A percentile compares a stretch with the other conserved stretches of the same genome.
These are phyloP conservation scores for Vulpes vulpes DNA, from an alignment of 2,113 vertebrate species.

Conservation along the genomic window DNA sequence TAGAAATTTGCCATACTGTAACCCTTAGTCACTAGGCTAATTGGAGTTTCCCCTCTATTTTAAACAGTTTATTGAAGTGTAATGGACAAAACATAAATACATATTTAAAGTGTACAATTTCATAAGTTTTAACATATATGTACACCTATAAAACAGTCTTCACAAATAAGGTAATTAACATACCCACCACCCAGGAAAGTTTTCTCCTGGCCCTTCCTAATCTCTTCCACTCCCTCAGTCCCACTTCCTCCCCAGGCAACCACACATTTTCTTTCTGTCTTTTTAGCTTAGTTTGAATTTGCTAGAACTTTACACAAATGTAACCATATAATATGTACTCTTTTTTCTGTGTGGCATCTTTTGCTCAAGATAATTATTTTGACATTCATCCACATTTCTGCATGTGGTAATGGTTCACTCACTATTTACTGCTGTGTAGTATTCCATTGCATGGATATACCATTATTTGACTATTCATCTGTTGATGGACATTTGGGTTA, in stretches of 20 bases:
- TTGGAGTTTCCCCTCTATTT: background rate
- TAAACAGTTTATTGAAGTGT: background rate
- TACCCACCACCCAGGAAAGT: background rate
- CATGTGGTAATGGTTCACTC: background rate
- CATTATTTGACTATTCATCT: background rate
- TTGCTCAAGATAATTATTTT: background rate
- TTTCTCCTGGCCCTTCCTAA: background rate
- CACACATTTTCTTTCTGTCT: background rate
- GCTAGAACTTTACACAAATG: background rate
- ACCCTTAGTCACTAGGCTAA: background rate
- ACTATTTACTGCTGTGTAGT: background rate
- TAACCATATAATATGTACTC: background rate
- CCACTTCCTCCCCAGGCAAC: background rate
- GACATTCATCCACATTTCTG: background rate
- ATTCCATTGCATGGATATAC: background rate
- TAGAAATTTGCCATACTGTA: background rate
- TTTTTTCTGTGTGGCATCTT: background rate
- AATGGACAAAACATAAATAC: background rate
- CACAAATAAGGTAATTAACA: background rate
- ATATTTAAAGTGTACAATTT: background rate
- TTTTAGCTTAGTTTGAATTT: background rate
- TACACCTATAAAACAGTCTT: background rate
- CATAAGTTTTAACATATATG: background rate
- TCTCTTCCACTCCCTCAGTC: background rate
- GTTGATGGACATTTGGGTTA: background rate